phyloP scores from a whole-genome alignment of 2,888 invertebrate genomes.

The Volucella inanis region DNA sequence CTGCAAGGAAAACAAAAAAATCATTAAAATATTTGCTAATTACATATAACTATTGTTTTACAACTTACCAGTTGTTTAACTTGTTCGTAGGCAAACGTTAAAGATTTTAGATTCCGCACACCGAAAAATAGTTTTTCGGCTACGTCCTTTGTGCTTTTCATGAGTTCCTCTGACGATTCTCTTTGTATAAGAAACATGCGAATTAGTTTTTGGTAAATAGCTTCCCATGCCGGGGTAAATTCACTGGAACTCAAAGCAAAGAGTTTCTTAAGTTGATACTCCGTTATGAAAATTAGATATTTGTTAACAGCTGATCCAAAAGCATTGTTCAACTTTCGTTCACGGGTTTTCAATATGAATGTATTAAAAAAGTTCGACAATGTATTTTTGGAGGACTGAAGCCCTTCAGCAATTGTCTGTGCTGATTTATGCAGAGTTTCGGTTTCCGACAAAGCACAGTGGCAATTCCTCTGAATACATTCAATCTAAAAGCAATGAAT shows the following conservation, averaged over 20 bases:
- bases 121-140: conserved; percentile 53
- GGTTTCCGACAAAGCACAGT: conserved; percentile 5
- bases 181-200: conserved; percentile 52
- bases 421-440: conserved; percentile 28
- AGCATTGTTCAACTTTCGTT: conserved; percentile 11
- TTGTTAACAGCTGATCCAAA: conserved; percentile 45
- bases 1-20: conserved; percentile 64
- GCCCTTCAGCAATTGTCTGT: conserved; percentile 35
- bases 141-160: conserved; percentile 32
- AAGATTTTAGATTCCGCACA: conserved; percentile 14
- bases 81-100: conserved; percentile 47
- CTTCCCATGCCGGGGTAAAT: background rate
- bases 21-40: background rate
- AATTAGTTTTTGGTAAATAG: conserved; percentile 33
- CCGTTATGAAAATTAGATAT: conserved; percentile 41
- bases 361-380: conserved; percentile 45
- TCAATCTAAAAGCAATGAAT: conserved; percentile 36
- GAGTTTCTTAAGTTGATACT: conserved; percentile 54
- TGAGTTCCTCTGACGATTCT: conserved; percentile 54
- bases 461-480: conserved; percentile 43
- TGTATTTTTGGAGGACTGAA: conserved; percentile 28
- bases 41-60: background rate
- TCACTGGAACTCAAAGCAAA: conserved; percentile 18
- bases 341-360: conserved; percentile 42
- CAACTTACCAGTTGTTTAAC: conserved; percentile 46